Base-by-base conservation (phyloP, 2,113 vertebrate genomes). In the Corythornis vintsioides region DNA sequence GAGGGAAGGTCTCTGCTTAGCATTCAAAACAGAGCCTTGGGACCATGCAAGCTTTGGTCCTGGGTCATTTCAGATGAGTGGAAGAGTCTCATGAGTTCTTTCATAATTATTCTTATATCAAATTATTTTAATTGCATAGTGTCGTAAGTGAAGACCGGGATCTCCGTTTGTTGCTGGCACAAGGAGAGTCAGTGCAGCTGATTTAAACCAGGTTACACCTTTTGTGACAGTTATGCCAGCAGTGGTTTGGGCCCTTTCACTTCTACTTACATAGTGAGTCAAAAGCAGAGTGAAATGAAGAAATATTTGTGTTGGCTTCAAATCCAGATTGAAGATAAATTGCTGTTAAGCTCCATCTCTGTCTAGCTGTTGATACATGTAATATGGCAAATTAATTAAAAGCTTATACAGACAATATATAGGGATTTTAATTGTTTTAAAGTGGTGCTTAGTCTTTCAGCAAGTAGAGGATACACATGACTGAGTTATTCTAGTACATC, bases 371-470 rank as follows among this genome's bases (percentile, higher is more conserved):
- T 96, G 94, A 94, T 95, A 90, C 61, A 57, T 33, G 78, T 93
- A 93, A 94, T 56, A 92, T 81, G 48, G 83, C 57, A 92, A 96
- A 95, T 95, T 96, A 95, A 95, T 95, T 96, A 96, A 92, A 93
- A 96, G 95, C 91, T 96, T 91, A 96, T 75, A 86, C n/a, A 88
- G 47, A 92, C 85, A 96, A 93, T 95, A 95, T 93, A 70, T 48
- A 47, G 85, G 91, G 87, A 93, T 96, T 96, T 89, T 83, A 85
- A 45, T 91, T 93, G 89, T 92, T 96, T 96, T 92, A 74, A 92
- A 92, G 78, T 33, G 60, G 85, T 86, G 18, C 60, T 94, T 94
- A 95, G 87, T 94, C 94, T 96, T 96, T 95, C 96, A 95, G 91
- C 91, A 96, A n/a, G 84, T 74, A 74, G 52, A 94, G 21, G 40